Conservation (phyloP, 2,888 invertebrate genomes). For the Acrobasis suavella region DNA sequence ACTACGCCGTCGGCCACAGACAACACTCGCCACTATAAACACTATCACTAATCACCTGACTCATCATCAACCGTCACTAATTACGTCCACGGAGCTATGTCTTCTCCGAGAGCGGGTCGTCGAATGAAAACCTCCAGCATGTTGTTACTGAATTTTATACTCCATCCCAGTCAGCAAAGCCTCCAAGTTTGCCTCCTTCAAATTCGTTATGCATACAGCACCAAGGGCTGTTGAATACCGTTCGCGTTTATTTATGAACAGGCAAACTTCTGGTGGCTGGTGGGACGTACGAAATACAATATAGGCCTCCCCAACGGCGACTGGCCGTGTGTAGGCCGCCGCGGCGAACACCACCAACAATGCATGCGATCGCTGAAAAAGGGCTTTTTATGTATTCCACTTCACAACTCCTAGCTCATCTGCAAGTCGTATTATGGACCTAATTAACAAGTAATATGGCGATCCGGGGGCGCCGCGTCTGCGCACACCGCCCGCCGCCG, state of each 20-base stretch:
- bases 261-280: constrained; percentile 82
- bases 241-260: constrained; percentile 84
- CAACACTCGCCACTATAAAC: constrained; percentile 15
- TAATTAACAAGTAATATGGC: constrained; percentile 95
- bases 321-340: constrained; percentile 34
- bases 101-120: constrained; percentile 77
- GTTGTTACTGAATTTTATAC: constrained; percentile 83
- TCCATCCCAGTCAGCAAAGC: constrained; percentile 82
- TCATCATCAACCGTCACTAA: constrained; percentile 65
- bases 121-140: constrained; percentile 82
- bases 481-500: constrained; percentile 59
- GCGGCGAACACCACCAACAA: constrained; percentile 61
- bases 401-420: constrained; percentile 88
- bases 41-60: constrained; percentile 42
- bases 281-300: constrained; percentile 75
- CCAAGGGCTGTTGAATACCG: constrained; percentile 84
- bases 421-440: constrained; percentile 95
- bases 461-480: constrained; percentile 84
- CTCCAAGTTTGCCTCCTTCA: constrained; percentile 83
- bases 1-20: constrained; percentile 12
- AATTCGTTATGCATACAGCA: constrained; percentile 84
- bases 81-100: constrained; percentile 78
- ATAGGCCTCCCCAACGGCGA: constrained; percentile 62
- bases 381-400: constrained; percentile 87
- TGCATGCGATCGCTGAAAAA: constrained; percentile 83